A percentile compares a stretch with the other conserved stretches of the same genome.
Conservation (phyloP, 2,888 invertebrate genomes). For the Mylabris sibirica region DNA sequence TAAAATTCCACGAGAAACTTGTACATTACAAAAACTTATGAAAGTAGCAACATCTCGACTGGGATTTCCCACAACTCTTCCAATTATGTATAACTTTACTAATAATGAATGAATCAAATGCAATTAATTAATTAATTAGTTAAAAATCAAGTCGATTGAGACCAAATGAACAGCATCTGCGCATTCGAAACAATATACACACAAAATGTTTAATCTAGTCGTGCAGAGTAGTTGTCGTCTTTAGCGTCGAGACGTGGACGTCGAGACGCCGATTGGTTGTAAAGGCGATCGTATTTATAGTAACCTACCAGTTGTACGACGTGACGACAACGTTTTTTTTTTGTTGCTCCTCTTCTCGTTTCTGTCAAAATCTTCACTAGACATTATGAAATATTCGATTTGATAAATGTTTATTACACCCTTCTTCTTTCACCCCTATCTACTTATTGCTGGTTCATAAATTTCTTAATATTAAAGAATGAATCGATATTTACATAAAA, state of each 20-base stretch:
- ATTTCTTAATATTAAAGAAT: neutral
- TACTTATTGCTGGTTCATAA: no score
- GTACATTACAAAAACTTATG: no score
- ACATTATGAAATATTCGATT: neutral
- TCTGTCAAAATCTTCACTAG: no score
- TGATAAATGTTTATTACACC: neutral
- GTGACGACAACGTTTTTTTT: constrained; percentile 20
- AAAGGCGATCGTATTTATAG: constrained; percentile 37
- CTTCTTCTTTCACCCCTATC: neutral
- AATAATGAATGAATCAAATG: neutral
- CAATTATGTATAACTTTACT: neutral
- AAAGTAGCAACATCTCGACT: no score
- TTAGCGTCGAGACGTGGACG: constrained; percentile 3
- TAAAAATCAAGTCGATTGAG: neutral
- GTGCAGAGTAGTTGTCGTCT: constrained; percentile 10
- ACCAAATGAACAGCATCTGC: neutral
- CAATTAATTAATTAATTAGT: neutral
- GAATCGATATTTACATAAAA: neutral
- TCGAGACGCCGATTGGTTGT: constrained; percentile 22
- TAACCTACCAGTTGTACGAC: constrained; percentile 35
- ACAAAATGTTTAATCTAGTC: neutral
- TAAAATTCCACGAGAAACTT: no score
- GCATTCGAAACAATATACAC: neutral
- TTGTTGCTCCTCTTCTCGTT: neutral
- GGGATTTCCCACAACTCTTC: no score